Conservation (phyloP, 2,113 vertebrate genomes). For the Sapayoa aenigma region DNA sequence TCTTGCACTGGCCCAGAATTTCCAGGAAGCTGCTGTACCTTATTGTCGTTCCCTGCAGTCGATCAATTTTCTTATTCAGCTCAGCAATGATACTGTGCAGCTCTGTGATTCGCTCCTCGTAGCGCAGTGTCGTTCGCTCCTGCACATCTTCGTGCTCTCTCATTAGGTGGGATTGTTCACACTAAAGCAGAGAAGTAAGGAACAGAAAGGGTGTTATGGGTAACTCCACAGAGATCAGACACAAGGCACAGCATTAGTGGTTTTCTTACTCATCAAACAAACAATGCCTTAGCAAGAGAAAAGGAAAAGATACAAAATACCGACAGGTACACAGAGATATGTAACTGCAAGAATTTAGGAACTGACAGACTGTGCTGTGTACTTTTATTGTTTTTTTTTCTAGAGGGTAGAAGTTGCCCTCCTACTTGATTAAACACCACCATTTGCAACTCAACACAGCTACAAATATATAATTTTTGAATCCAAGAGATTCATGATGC, state of each 20-base stretch:
- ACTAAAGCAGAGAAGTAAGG: constrained; percentile 62
- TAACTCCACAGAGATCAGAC: neutral
- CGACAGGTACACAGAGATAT: neutral
- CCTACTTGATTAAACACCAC: neutral
- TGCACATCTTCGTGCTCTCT: constrained; percentile 85
- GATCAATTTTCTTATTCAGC: constrained; percentile 87
- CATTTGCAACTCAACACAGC: neutral
- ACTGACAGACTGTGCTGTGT: neutral
- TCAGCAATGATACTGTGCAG: constrained; percentile 88
- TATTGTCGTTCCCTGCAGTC: constrained; percentile 82
- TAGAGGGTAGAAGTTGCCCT: neutral
- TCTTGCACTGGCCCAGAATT: neutral
- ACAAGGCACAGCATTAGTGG: neutral
- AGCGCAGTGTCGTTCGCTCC: constrained; percentile 80
- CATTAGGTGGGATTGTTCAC: constrained; percentile 85
- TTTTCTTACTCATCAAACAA: neutral
- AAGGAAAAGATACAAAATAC: neutral
- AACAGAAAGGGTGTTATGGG: neutral
- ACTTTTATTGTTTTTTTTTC: neutral
- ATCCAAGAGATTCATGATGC: neutral
- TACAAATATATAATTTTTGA: neutral
- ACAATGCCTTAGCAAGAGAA: neutral
- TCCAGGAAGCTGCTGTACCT: constrained; percentile 66
- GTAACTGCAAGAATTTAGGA: neutral
- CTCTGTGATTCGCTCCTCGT: constrained; percentile 86